phyloP scores from a whole-genome alignment of 2,113 vertebrate genomes.

The Bagarius yarrelli region DNA sequence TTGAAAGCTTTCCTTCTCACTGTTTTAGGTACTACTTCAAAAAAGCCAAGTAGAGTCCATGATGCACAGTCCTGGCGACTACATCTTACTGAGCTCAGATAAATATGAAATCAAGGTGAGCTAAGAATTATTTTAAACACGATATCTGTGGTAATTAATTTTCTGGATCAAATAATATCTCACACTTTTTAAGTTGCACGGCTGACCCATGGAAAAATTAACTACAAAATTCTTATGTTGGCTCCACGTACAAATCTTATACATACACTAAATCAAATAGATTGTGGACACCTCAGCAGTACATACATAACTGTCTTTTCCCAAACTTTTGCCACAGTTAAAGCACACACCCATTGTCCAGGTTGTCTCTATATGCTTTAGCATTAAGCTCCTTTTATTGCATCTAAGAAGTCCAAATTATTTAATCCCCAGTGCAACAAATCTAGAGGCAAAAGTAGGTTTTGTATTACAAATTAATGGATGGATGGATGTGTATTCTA shows the following conservation, averaged over 20 bases:
- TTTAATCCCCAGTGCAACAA: no score
- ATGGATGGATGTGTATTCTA: no score
- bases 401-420: no score
- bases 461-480: no score
- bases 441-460: no score
- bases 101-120: conserved; percentile 98
- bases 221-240: background rate
- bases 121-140: background rate
- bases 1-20: background rate
- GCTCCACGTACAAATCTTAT: no score
- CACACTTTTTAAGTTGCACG: background rate
- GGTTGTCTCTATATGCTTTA: no score
- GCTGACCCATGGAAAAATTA: background rate
- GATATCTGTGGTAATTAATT: background rate
- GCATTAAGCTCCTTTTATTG: no score
- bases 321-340: no score
- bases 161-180: background rate
- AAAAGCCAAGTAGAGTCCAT: conserved; percentile 93
- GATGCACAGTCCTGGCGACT: conserved; percentile 93
- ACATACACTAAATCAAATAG: background rate
- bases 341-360: no score
- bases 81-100: conserved; percentile 93
- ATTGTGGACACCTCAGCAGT: no score
- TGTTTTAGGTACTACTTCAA: conserved; percentile 86
- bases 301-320: no score